Evolutionary conservation across 1,140 invertebrate genomes (phyloP), one percentile per base, ranked within the genome.

Genomic region (Drosophila elegans): DNA sequence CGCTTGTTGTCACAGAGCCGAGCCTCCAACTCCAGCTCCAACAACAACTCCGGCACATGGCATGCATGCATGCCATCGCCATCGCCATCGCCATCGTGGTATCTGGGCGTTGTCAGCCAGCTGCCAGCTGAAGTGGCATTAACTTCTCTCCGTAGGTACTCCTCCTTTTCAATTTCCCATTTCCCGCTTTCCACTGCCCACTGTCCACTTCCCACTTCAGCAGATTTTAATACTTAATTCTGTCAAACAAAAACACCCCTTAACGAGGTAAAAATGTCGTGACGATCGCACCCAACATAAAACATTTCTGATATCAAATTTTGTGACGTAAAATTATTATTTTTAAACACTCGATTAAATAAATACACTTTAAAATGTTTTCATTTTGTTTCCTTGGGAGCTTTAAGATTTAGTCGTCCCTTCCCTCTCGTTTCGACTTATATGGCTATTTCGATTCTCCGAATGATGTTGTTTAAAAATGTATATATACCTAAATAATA

Each of bases 101-200:
- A 88, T 91, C 73, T 91, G 79, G 78, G 81, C 88, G 77, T 77
- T 91, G 88, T 91, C 88, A 84, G 88, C 61, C 78, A 84, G 68
- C 83, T 91, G 88, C 80, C 82, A 91, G 80, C 71, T 88, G 77
- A 91, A 91, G 80, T 91, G 88, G 83, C 88, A 91, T 88, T 91
- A 91, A 91, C 80, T 80, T 74, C 57, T 54, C 52, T 42, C 1
- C 16, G 45, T 44, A 11, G 5, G 41, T 1, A 4, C 39, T 41
- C 44, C 32, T 13, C 44, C 51, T 41, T 55, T 16, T 25, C 44
- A 29, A 27, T 13, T 9, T 11, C n/a, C 42, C 34, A 21, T 57
- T 11, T 25, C 25, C 25, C 21, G 5, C 9, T 51, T 38, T 5
- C 27, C 34, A 13, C 39, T 9, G 48, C 16, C 11, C 29, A 21